phyloP scores from a whole-genome alignment of 2,797 vertebrate species.

The Tapirus indicus region DNA sequence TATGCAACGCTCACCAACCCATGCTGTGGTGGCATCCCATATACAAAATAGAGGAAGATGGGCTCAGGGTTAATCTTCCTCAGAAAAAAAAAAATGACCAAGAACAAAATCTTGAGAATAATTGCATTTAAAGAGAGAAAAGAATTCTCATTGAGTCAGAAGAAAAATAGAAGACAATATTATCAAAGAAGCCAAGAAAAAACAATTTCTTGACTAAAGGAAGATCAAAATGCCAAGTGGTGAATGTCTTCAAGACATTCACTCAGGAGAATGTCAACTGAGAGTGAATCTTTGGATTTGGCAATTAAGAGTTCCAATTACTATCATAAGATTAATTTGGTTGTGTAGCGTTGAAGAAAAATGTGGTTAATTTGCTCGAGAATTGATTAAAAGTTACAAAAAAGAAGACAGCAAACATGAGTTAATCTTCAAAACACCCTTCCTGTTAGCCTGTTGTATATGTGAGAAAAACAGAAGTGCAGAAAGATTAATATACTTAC shows the following conservation, averaged over 20 bases:
- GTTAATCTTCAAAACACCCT: background rate
- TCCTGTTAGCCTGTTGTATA: background rate
- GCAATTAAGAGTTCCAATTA: background rate
- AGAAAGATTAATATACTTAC: background rate
- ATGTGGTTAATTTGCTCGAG: background rate
- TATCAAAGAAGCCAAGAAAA: background rate
- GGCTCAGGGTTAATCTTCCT: no score
- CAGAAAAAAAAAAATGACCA: background rate
- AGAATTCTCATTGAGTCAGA: background rate
- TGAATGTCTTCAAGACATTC: background rate
- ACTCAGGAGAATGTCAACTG: background rate
- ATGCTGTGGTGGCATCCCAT: no score
- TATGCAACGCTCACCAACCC: no score
- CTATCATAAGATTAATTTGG: background rate
- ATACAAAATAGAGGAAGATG: no score
- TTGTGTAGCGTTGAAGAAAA: background rate
- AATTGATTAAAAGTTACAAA: background rate
- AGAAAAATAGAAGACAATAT: background rate
- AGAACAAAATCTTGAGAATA: background rate
- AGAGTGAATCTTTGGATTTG: background rate
- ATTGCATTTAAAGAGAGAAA: background rate
- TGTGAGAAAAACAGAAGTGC: background rate
- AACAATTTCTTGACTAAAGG: background rate
- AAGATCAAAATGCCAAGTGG: background rate
- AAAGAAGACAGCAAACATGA: background rate